Evolutionary conservation across 2,113 vertebrate genomes (phyloP).

Genomic region (Thymallus thymallus): DNA sequence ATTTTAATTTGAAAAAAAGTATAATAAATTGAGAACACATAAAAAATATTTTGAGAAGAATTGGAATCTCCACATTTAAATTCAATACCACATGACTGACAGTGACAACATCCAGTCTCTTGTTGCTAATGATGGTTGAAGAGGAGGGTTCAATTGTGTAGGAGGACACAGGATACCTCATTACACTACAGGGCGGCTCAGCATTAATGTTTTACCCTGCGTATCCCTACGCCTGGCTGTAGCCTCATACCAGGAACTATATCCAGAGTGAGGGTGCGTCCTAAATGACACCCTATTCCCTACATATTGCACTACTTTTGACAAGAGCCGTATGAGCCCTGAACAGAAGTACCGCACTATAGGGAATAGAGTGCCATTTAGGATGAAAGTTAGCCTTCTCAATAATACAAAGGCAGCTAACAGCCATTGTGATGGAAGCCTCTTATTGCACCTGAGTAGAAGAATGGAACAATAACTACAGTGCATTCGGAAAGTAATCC

Average conservation of each 20-base stretch:
- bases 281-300: too few species aligned
- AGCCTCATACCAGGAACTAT: not conserved
- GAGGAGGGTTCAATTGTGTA: slow-evolving; percentile 15
- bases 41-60: not conserved
- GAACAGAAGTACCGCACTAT: too few species aligned
- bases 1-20: too few species aligned
- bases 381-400: slow-evolving; percentile 33
- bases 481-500: too few species aligned
- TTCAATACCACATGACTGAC: slow-evolving; percentile 2
- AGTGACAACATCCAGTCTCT: not conserved
- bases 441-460: slow-evolving; percentile 44
- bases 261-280: slow-evolving; percentile 17
- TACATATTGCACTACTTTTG: too few species aligned
- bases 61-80: not conserved
- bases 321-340: too few species aligned
- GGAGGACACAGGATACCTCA: slow-evolving; percentile 56
- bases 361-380: too few species aligned
- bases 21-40: not conserved
- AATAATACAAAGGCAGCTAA: slow-evolving; percentile 64
- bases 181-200: slow-evolving; percentile 50
- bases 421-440: slow-evolving; percentile 35
- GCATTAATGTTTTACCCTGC: slow-evolving; percentile 64
- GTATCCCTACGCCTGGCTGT: slow-evolving; percentile 33
- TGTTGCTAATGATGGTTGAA: not conserved
- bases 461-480: slow-evolving; percentile 14